Evolutionary conservation across 2,888 invertebrate species (phyloP), one percentile per base, ranked within the genome.

Genomic region (Stenurella melanura): DNA sequence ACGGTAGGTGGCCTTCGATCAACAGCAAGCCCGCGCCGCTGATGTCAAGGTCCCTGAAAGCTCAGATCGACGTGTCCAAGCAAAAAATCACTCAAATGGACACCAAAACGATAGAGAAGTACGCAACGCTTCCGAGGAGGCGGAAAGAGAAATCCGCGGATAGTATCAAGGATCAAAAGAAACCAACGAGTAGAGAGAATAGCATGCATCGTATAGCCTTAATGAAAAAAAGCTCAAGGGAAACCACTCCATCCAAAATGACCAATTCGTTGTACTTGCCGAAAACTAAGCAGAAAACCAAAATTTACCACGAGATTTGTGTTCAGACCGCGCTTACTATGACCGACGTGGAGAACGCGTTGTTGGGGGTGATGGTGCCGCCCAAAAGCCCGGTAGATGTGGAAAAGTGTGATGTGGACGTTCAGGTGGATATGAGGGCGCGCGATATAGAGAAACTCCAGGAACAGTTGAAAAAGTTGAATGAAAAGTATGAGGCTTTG

Each of bases 261-360:
- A 72, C 76, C 38, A 76, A 34, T 64, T 73, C 76, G 4, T 74
- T 71, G 17, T 91, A 90, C 81, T 89, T 91, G n/a, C 89, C 90
- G 61, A 88, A 89, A 75, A 89, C 89, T 80, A 87, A 88, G 73
- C 80, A 83, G 0, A 92, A 92, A 86, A 93, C 94, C 0, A 92
- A 93, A 85, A 96, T 96, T 81, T 96, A 95, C 87, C 96, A 96
- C 82, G 96, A 96, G 89, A 94, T 92, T 50, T 91, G 93, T 66
- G 92, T 93, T 15, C 96, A 96, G 88, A 96, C 96, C 0, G 94
- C 94, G 26, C 89, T 96, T 69, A 92, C 95, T 0, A 93, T 93
- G 72, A 89, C 90, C 2, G 96, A 96, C 85, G 91, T 96, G 26
- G 94, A 95, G 80, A 93, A 93, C 18, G 94, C 94, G 6, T 90